These are phyloP conservation scores for Drosophila nigricruria DNA, from an alignment of 2,888 invertebrate genomes.

Conservation along the genomic window DNA sequence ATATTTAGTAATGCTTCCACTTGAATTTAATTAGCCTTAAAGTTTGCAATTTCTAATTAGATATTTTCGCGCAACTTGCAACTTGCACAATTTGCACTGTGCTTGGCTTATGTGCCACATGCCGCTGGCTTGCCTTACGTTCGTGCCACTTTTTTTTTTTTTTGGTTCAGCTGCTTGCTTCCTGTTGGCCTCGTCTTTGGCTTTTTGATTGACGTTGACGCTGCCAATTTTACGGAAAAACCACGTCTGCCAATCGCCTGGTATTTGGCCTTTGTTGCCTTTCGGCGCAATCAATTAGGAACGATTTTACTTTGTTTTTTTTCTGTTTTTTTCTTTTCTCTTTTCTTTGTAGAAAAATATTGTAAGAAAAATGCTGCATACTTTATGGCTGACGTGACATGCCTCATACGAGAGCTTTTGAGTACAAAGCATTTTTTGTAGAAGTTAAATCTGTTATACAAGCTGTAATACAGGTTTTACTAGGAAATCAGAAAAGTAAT, in stretches of 20 bases:
- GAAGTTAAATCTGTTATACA: background rate
- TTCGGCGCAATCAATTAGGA: constrained; percentile 64
- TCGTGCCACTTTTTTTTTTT: constrained; percentile 35
- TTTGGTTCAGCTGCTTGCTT: background rate
- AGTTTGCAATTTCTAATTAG: constrained; percentile 50
- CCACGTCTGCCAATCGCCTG: constrained; percentile 6
- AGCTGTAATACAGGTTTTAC: background rate
- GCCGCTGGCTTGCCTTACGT: constrained; percentile 24
- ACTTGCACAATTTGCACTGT: constrained; percentile 8
- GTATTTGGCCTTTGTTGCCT: constrained; percentile 27
- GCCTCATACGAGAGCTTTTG: background rate
- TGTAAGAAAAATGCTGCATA: constrained; percentile 41
- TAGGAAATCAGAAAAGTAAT: background rate
- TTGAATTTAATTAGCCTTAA: constrained; percentile 57
- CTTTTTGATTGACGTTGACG: constrained; percentile 53
- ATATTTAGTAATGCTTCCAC: constrained; percentile 8
- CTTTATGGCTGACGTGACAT: constrained; percentile 26
- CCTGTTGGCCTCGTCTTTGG: constrained; percentile 16
- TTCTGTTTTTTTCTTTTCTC: background rate
- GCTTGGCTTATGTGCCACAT: constrained; percentile 18
- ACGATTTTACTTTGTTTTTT: constrained; percentile 33
- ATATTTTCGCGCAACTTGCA: constrained; percentile 26
- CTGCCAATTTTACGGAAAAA: constrained; percentile 45
- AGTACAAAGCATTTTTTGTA: background rate
- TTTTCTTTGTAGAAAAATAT: constrained; percentile 23